Base-by-base conservation (phyloP, 2,113 vertebrate genomes). In the Suncus etruscus region DNA sequence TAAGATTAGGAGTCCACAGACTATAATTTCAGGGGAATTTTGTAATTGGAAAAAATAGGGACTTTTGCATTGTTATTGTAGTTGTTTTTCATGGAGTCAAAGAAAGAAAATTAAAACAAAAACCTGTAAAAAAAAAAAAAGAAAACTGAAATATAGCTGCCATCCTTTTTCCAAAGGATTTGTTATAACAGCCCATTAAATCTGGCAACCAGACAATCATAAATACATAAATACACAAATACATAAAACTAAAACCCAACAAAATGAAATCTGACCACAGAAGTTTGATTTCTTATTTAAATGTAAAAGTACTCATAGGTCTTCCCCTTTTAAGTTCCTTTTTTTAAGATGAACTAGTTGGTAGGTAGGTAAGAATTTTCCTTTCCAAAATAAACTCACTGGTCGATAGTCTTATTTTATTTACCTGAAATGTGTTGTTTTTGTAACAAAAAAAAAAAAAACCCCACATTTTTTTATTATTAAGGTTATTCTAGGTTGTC, bases 151-250 rank as follows among this genome's bases (percentile, higher is more conserved):
- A 81, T 76, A 77, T 61, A 50, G 29, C 47, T 83, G 45, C 25
- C 27, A 25, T 87, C 20, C 61, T 65, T 95, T 92, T 94, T 50
- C 82, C 69, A 87, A 9, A 25, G n/a, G 22, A 83, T 76, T 58
- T 72, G 61, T 76, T 51, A 65, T 83, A 93, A 84, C 22, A 31
- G 29, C 8, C 22, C 54, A 74, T 27, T 69, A 79, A n/a, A 27
- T 45, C 78, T 86, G 47, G 79, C 74, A 31, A 65, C 31, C 70
- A 69, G 32, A 61, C 68, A 66, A 12, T 51, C 73, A 76, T n/a
- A n/a, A n/a, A n/a, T n/a, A n/a, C n/a, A n/a, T n/a, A n/a, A n/a
- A n/a, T 16, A 66, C 27, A 76, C 32, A 83, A 78, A 32, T 2
- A 65, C 24, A 79, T 29, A 94, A 80, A 83, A 9, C 29, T 14